A percentile compares a stretch with the other conserved stretches of the same genome.
phyloP scores from a whole-genome alignment of 2,113 vertebrate genomes.

The Cyprinodon brontotheroides region DNA sequence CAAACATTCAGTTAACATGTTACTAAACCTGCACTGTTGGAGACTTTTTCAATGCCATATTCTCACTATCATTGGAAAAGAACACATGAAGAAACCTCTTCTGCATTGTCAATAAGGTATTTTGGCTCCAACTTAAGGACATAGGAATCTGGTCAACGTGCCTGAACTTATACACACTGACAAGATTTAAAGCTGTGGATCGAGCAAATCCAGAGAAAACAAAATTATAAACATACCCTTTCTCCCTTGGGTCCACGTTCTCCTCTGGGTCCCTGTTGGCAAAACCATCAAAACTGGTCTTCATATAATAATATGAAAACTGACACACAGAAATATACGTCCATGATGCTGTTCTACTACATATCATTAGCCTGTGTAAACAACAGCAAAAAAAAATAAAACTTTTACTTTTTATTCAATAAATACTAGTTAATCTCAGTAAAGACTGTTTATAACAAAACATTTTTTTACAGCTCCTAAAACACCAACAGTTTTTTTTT shows the following conservation, averaged over 20 bases:
- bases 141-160: background rate
- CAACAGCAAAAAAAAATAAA: background rate
- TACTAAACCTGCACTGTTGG: no score
- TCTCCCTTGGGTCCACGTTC: constrained; percentile 88
- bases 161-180: constrained; percentile 8
- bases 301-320: background rate
- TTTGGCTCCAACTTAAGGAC: constrained; percentile 1
- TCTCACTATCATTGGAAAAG: background rate
- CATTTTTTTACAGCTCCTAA: background rate
- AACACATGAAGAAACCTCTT: background rate
- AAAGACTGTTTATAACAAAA: background rate
- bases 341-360: background rate
- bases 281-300: constrained; percentile 20
- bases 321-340: background rate
- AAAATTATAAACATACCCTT: constrained; percentile 78
- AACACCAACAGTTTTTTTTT: background rate
- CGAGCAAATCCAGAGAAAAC: constrained; percentile 4
- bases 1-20: no score
- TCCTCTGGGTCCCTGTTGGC: constrained; percentile 87
- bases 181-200: background rate
- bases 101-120: background rate
- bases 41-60: no score
- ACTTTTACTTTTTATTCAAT: background rate
- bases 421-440: background rate
- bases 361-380: background rate